These are phyloP conservation scores for Pseudochromis fuscus DNA, from an alignment of 2,797 vertebrate genomes.

Conservation along the genomic window DNA sequence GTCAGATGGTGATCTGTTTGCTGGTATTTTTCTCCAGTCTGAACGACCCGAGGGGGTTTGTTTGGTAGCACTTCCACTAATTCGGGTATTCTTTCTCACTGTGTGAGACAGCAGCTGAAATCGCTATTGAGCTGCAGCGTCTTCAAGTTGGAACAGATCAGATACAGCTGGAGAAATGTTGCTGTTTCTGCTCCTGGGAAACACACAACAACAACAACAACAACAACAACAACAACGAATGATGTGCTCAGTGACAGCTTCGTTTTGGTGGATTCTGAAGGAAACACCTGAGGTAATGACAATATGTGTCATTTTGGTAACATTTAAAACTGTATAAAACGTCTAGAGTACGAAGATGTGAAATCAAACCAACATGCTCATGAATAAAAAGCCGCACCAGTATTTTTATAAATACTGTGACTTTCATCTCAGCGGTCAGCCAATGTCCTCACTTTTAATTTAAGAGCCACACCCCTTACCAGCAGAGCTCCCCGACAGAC, in stretches of 20 bases:
- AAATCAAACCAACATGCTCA: neutral
- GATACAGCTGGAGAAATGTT: slow-evolving; percentile 21
- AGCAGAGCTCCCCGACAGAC: slow-evolving; percentile 1
- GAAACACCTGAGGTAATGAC: neutral
- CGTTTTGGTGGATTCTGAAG: neutral
- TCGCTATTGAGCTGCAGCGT: slow-evolving; percentile 26
- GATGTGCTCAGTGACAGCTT: neutral
- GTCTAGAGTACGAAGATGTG: too few species aligned
- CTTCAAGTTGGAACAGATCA: slow-evolving; percentile 16
- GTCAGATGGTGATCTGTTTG: slow-evolving; percentile 40
- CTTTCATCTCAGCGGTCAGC: neutral
- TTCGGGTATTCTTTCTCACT: slow-evolving; percentile 6
- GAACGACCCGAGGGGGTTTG: slow-evolving; percentile 29
- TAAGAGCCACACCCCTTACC: neutral
- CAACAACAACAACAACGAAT: neutral
- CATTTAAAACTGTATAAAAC: neutral
- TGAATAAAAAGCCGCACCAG: neutral
- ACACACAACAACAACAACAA: neutral
- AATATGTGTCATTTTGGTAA: neutral
- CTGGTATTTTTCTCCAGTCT: slow-evolving; percentile 8
- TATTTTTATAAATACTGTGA: neutral
- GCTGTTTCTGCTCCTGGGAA: neutral
- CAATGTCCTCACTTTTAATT: neutral
- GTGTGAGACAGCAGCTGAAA: slow-evolving; percentile 20
- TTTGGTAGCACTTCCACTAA: slow-evolving; percentile 12